Conservation (phyloP, 2,797 vertebrate species). For the Lepus oiostolus region DNA sequence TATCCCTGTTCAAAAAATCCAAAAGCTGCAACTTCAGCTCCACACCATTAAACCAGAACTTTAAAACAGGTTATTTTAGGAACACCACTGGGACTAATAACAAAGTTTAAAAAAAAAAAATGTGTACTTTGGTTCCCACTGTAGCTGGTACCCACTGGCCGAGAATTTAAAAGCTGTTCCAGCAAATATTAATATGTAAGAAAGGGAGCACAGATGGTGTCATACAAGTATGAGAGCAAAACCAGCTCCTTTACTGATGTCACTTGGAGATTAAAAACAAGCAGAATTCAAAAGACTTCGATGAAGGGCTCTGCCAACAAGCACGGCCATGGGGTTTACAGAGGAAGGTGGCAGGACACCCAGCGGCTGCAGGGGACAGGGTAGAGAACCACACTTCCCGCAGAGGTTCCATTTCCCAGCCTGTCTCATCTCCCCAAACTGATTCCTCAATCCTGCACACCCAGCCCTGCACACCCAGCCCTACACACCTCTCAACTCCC, state of each 20-base stretch:
- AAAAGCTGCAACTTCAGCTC: conserved; percentile 25
- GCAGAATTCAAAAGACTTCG: conserved; percentile 67
- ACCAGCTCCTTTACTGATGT: not conserved
- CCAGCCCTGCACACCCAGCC: not conserved
- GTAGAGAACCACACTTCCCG: not conserved
- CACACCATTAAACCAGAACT: conserved; percentile 19
- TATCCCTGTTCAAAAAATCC: not conserved
- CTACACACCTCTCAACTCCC: not conserved
- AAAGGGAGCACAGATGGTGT: conserved; percentile 49
- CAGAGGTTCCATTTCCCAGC: not conserved
- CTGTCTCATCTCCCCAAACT: not conserved
- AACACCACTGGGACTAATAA: conserved; percentile 10
- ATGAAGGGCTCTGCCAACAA: conserved; percentile 51
- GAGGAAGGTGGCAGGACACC: not conserved
- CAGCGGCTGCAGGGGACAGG: not conserved
- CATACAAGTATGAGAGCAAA: not conserved
- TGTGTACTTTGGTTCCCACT: conserved; percentile 47
- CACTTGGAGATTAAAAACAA: conserved; percentile 67
- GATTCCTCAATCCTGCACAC: not conserved
- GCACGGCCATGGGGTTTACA: not conserved
- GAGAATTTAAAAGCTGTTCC: conserved; percentile 54
- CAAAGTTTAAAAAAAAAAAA: not conserved
- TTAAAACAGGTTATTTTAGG: conserved; percentile 28
- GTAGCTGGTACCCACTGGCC: conserved; percentile 6
- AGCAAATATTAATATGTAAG: conserved; percentile 63